Base-by-base conservation (phyloP, 1,140 invertebrate genomes). In the Drosophila chauvacae region DNA sequence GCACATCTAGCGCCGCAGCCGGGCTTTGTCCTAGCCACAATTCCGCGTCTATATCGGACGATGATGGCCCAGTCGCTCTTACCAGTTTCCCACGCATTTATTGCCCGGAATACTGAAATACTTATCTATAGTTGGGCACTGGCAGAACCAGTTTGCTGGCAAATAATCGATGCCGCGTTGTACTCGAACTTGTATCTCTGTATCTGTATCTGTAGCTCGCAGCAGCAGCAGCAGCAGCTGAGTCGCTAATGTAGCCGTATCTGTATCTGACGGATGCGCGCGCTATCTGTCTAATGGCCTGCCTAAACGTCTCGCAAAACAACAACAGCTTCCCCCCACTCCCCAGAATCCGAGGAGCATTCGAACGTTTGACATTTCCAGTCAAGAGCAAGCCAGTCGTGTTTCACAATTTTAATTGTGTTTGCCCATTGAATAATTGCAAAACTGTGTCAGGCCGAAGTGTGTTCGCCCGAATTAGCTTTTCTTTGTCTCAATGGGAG, bases 81-180 rank as follows among this genome's bases (percentile, higher is more conserved):
- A 18, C 48, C 47, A 48, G 30, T 88, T 87, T 87, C 83, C 83
- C 83, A 87, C 83, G 83, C 83, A 88, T 83, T 87, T 84, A 87
- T 80, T 73, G 75, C 68, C 64, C 78, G 80, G 77, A 78, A 75
- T 66, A 82, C 69, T 66, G 85, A 85, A 78, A 81, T 75, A 85
- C 80, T 71, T 81, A 64, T 75, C 65, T 81, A 71, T 76, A 71
- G 66, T 76, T 69, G 80, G 65, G 73, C 42, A 69, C 57, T 39
- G 56, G 26, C 58, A 70, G 59, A 86, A 88, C 83, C 83, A 82
- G 83, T 85, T 86, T 86, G 58, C 57, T 72, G 59, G 48, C 60
- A 77, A 79, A 64, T 47, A 77, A 76, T 66, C 74, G 51, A 64
- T 61, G 58, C 62, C 65, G 59, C 62, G 39, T 74, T 39, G 68